phyloP scores from a whole-genome alignment of 1,140 invertebrate species.

The Drosophila aff. region DNA sequence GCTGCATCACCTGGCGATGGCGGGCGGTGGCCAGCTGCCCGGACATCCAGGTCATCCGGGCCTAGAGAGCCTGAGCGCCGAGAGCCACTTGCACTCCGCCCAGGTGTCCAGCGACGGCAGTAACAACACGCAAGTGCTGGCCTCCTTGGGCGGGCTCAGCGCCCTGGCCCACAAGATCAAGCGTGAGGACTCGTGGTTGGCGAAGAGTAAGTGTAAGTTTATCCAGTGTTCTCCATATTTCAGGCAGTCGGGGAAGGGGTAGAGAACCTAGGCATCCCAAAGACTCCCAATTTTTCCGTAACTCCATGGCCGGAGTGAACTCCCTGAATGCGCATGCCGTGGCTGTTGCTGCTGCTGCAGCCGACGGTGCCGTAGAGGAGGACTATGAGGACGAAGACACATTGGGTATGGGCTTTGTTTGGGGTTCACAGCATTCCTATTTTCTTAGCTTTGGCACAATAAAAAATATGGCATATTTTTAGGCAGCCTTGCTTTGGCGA shows the following conservation, averaged over 20 bases:
- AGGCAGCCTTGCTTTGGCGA: background rate
- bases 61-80: slow-evolving; percentile 68
- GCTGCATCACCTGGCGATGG: slow-evolving; percentile 63
- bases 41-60: slow-evolving; percentile 69
- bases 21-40: slow-evolving; percentile 61
- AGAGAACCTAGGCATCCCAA: slow-evolving; percentile 20
- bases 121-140: slow-evolving; percentile 76
- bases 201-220: slow-evolving; percentile 77
- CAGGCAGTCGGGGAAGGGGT: slow-evolving; percentile 53
- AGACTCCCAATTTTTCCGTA: slow-evolving; percentile 5
- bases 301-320: slow-evolving; percentile 23
- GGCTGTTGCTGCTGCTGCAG: slow-evolving; percentile 53
- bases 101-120: slow-evolving; percentile 70
- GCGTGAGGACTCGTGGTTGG: slow-evolving; percentile 80
- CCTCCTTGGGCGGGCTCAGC: slow-evolving; percentile 68
- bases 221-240: slow-evolving; percentile 54
- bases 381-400: slow-evolving; percentile 57
- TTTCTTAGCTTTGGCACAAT: background rate
- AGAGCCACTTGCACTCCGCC: slow-evolving; percentile 73
- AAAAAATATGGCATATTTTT: background rate
- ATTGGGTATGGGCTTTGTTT: slow-evolving; percentile 15
- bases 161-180: slow-evolving; percentile 77
- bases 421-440: background rate
- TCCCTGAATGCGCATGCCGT: slow-evolving; percentile 43
- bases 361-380: slow-evolving; percentile 60